Conservation (phyloP, 1,140 invertebrate species). For the Lethrus apterus region DNA sequence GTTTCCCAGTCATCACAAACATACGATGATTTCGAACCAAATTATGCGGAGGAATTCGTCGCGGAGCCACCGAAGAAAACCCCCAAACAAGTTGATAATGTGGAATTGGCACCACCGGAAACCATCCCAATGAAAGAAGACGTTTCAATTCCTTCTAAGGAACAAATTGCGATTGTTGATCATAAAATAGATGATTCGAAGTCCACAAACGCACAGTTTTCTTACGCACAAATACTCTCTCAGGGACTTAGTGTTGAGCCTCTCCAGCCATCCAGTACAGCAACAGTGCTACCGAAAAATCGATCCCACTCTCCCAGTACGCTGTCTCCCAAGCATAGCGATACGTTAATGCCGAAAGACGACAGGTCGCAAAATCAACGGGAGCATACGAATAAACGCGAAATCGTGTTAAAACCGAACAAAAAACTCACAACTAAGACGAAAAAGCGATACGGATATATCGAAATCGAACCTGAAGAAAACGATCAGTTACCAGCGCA, state of each 20-base stretch:
- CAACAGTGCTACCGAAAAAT: conserved; percentile 23
- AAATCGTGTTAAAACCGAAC: conserved; percentile 16
- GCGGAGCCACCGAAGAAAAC: not conserved
- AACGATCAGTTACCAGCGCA: not conserved
- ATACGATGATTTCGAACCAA: not conserved
- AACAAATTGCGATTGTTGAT: not conserved
- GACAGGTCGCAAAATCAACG: conserved; percentile 26
- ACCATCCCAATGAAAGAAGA: conserved; percentile 1
- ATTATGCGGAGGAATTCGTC: no score
- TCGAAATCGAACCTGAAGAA: conserved; percentile 2
- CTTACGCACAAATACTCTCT: conserved; percentile 66
- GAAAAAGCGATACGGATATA: conserved; percentile 12
- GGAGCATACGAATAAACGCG: conserved; percentile 22
- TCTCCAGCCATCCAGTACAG: conserved; percentile 51
- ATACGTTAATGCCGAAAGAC: conserved; percentile 27
- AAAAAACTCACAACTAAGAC: conserved; percentile 17
- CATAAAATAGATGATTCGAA: not conserved
- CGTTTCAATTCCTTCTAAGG: no score
- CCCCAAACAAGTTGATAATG: not conserved
- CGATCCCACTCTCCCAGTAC: conserved; percentile 27
- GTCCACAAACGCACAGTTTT: conserved; percentile 33
- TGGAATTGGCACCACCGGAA: conserved; percentile 7
- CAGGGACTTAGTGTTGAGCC: conserved; percentile 51
- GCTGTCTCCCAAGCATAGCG: conserved; percentile 35
- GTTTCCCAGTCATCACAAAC: not conserved